Conservation (phyloP, 2,113 vertebrate species). For the Ploceus nigricollis region DNA sequence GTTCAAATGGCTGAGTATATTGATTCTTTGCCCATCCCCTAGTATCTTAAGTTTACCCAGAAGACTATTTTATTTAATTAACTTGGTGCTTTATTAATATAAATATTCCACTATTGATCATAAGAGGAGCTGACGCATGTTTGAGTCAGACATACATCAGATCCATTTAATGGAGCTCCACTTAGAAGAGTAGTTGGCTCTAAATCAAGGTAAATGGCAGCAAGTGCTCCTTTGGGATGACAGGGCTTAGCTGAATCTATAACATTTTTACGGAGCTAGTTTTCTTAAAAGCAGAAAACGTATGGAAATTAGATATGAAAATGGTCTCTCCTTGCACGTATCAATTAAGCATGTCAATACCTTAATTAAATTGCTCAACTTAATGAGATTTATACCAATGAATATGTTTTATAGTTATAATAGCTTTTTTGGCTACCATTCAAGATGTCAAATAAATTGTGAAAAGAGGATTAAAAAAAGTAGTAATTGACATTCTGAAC, state of each 20-base stretch:
- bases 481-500: constrained; percentile 78
- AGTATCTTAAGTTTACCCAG: constrained; percentile 84
- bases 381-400: constrained; percentile 98
- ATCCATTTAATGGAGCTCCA: constrained; percentile 75
- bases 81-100: constrained; percentile 93
- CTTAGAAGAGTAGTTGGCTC: constrained; percentile 80
- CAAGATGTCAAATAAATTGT: constrained; percentile 95
- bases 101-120: constrained; percentile 98
- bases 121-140: constrained; percentile 85
- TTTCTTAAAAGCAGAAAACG: constrained; percentile 77
- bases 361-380: constrained; percentile 97
- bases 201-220: constrained; percentile 90
- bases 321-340: constrained; percentile 86
- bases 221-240: constrained; percentile 86
- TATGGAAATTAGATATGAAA: constrained; percentile 93
- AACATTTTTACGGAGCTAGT: constrained; percentile 76
- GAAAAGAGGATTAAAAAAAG: constrained; percentile 78
- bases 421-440: constrained; percentile 96
- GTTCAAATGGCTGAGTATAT: constrained; percentile 75
- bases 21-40: constrained; percentile 77
- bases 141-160: constrained; percentile 79
- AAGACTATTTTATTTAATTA: constrained; percentile 96
- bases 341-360: constrained; percentile 99
- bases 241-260: constrained; percentile 77
- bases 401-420: constrained; percentile 98